phyloP scores from a whole-genome alignment of 2,888 invertebrate genomes.

The Lottia gigantea region DNA sequence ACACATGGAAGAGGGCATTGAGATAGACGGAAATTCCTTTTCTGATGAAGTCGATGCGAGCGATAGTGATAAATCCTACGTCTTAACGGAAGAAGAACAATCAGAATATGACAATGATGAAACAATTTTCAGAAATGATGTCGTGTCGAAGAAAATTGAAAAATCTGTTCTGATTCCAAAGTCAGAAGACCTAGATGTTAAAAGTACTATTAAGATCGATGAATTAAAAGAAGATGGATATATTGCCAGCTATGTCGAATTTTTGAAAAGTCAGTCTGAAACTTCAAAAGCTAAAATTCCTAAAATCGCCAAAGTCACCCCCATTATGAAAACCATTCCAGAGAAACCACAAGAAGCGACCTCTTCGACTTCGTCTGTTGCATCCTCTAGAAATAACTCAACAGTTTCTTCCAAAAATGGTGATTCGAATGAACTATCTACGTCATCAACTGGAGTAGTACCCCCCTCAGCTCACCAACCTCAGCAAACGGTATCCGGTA shows the following conservation, averaged over 20 bases:
- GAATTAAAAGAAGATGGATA: conserved; percentile 23
- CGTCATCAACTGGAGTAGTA: neutral
- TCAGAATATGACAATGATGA: neutral
- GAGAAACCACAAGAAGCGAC: neutral
- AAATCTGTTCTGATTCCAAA: neutral
- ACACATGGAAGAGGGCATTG: neutral
- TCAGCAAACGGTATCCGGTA: neutral
- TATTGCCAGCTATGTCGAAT: conserved; percentile 30
- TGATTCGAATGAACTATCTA: neutral
- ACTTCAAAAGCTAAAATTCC: conserved; percentile 5
- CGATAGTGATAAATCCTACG: neutral
- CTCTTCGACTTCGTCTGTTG: neutral
- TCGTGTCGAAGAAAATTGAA: neutral
- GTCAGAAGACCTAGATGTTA: neutral
- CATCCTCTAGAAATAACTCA: neutral
- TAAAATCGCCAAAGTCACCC: neutral
- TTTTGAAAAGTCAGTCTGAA: conserved; percentile 22
- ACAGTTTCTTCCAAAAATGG: neutral
- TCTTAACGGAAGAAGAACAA: conserved; percentile 3
- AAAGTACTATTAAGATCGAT: neutral
- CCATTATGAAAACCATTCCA: neutral
- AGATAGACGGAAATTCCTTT: neutral
- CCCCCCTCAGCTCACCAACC: neutral
- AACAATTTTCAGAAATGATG: too few species aligned
- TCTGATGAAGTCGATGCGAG: neutral